These are phyloP conservation scores for Lerista edwardsae DNA, from an alignment of 2,797 vertebrate genomes.

Conservation along the genomic window DNA sequence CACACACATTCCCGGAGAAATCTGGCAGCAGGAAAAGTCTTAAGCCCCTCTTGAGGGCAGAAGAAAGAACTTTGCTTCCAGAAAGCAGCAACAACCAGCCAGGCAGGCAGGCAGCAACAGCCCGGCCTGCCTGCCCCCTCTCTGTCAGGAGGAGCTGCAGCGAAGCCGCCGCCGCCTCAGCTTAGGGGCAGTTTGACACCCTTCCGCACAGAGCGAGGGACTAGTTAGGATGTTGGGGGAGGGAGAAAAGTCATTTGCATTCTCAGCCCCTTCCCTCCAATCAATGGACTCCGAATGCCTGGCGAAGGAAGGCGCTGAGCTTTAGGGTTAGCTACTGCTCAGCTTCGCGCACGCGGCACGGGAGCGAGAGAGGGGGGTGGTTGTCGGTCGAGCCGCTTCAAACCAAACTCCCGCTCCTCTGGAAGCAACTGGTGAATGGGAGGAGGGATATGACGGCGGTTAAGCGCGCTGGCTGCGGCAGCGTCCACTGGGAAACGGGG, in stretches of 20 bases:
- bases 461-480: not conserved
- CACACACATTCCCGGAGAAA: not conserved
- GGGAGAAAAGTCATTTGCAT: slow-evolving; percentile 21
- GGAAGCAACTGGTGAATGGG: not conserved
- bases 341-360: not conserved
- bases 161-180: not conserved
- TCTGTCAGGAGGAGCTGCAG: not conserved
- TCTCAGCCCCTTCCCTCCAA: slow-evolving; percentile 11
- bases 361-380: not conserved
- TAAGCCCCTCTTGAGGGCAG: not conserved
- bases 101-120: too few species aligned
- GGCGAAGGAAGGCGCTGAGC: slow-evolving; percentile 2
- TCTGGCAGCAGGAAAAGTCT: too few species aligned
- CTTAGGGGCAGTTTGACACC: not conserved
- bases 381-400: not conserved
- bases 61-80: not conserved
- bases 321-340: not conserved
- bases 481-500: not conserved
- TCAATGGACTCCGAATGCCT: not conserved
- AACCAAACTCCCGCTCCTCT: not conserved
- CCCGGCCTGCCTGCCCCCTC: not conserved
- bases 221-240: not conserved
- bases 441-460: not conserved
- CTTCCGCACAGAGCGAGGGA: not conserved
- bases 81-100: not conserved